Conservation (phyloP, 1,140 invertebrate genomes). For the Bombus impatiens region DNA sequence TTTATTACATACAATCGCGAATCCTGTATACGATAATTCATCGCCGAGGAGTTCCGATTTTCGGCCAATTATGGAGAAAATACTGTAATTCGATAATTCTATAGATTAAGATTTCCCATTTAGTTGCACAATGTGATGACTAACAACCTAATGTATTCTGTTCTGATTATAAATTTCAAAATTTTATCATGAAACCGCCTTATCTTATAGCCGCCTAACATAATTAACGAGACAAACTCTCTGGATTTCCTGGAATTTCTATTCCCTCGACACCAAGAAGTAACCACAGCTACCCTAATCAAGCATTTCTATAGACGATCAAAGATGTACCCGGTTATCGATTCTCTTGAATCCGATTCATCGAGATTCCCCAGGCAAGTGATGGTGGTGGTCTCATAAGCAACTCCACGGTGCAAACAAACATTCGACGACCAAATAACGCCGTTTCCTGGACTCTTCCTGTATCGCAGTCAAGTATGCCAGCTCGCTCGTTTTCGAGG, state of each 20-base stretch:
- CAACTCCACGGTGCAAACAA: neutral
- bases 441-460: too few relatives aligned
- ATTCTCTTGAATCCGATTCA: constrained; percentile 1
- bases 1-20: too few relatives aligned
- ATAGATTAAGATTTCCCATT: too few relatives aligned
- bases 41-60: too few relatives aligned
- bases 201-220: neutral
- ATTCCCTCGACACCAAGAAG: neutral
- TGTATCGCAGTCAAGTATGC: neutral
- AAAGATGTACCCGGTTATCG: neutral
- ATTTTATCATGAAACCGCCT: neutral
- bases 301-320: neutral
- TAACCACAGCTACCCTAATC: neutral
- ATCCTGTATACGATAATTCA: too few relatives aligned
- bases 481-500: neutral
- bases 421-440: neutral
- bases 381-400: neutral
- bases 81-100: too few relatives aligned
- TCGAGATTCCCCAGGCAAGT: neutral
- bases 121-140: too few relatives aligned
- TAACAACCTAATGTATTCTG: too few relatives aligned
- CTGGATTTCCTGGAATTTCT: neutral
- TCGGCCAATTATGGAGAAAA: too few relatives aligned
- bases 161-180: too few relatives aligned
- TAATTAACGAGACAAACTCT: neutral